phyloP scores from a whole-genome alignment of 2,113 vertebrate genomes.

The Eulemur macaco region DNA sequence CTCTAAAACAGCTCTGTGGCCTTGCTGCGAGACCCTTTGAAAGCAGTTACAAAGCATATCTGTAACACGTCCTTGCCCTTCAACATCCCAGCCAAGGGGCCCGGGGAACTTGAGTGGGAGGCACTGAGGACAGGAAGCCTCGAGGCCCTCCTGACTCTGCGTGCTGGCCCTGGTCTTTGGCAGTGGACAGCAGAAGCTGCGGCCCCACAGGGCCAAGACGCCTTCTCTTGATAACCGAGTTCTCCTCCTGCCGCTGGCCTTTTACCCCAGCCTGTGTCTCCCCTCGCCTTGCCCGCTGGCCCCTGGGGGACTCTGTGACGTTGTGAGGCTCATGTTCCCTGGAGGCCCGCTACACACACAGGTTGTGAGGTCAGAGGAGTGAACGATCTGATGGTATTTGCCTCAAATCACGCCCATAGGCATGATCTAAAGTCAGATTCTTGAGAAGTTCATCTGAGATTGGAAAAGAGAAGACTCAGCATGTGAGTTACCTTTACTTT shows the following conservation, averaged over 20 bases:
- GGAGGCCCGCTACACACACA: not conserved
- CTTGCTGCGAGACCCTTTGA: not conserved
- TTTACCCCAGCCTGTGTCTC: not conserved
- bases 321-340: not conserved
- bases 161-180: not conserved
- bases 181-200: not conserved
- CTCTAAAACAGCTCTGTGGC: not conserved
- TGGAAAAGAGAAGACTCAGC: not conserved
- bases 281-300: not conserved
- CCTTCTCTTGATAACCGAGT: not conserved
- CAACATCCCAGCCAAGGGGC: not conserved
- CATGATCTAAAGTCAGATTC: not conserved
- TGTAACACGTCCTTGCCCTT: not conserved
- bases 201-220: not conserved
- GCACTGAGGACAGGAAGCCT: not conserved
- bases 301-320: not conserved
- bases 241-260: not conserved
- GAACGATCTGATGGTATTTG: not conserved
- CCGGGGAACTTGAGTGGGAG: too few relatives aligned
- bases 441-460: not conserved
- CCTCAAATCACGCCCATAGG: not conserved
- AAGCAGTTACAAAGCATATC: not conserved
- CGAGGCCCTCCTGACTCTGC: not conserved
- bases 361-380: not conserved
- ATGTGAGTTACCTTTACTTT: not conserved